Evolutionary conservation across 2,113 vertebrate species (phyloP), one percentile per base, ranked within the genome.

Genomic region (Monarcha castaneiventris): DNA sequence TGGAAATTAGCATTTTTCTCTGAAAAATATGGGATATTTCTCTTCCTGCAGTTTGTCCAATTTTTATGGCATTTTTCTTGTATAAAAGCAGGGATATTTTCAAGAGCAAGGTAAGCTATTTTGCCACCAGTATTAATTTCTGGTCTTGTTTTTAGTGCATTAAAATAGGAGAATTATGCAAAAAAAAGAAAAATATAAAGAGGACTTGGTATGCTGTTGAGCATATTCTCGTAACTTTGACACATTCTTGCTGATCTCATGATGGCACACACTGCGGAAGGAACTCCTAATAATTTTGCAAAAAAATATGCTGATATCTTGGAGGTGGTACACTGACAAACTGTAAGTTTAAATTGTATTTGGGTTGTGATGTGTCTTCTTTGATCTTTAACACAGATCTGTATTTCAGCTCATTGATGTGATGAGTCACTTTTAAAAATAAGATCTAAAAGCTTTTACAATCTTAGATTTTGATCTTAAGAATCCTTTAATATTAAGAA

Each of bases 1-100:
- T 93, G 87, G 91, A 97, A 95, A 95, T 97, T 93, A 96, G 35
- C 83, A 89, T 97, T 94, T 96, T 77, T 87, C 52, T 92, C 73
- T 91, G 86, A 95, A 74, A 94, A 93, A 82, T 86, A 82, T 21
- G 56, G 27, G 49, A 51, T 72, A 23, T 84, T 64, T 93, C 55
- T 92, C 76, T 89, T 64, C 76, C 39, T 83, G 49, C 13, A 41
- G 61, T 90, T 91, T 86, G 43, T 63, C 30, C 75, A 49, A 13
- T 58, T 87, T 94, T 89, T 76, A 59, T 82, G 59, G 17, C 51
- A 44, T 94, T 88, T 87, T 52, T 87, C 33, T 76, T 82, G 17
- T 66, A 41, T 61, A 64, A 87, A 71, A 77, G 16, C 25, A 80
- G 29, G 20, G 49, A 49, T 89, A 52, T 66, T 94, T 89, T 84